Evolutionary conservation across 1,140 invertebrate genomes (phyloP).

Genomic region (Triops cancriformis): DNA sequence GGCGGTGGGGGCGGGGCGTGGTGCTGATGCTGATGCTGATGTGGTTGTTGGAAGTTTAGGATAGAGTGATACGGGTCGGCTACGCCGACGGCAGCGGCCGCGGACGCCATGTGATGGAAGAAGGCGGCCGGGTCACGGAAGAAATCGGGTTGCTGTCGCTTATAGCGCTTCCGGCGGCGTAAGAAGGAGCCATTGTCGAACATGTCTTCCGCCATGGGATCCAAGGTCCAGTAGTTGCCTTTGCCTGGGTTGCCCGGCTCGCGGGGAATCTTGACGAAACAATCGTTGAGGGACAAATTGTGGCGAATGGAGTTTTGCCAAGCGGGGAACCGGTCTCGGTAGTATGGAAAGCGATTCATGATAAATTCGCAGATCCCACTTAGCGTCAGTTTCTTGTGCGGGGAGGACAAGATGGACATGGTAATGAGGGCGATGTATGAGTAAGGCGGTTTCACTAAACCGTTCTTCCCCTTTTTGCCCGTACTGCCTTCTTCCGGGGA

Average conservation of each 20-base stretch:
- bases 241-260: constrained; percentile 98
- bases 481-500: constrained; percentile 1
- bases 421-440: constrained; percentile 97
- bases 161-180: constrained; percentile 87
- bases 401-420: constrained; percentile 96
- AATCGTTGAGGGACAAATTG: constrained; percentile 96
- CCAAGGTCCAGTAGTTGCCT: constrained; percentile 98
- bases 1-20: constrained; percentile 27
- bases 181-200: constrained; percentile 98
- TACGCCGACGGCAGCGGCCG: constrained; percentile 34
- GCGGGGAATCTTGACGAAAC: constrained; percentile 96
- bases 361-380: constrained; percentile 99
- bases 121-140: constrained; percentile 42
- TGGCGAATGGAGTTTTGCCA: constrained; percentile 97
- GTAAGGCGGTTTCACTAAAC: constrained; percentile 85
- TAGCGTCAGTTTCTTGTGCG: constrained; percentile 89
- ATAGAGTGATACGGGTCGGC: constrained; percentile 37
- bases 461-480: constrained; percentile 36
- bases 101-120: constrained; percentile 18
- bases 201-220: constrained; percentile 96
- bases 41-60: constrained; percentile 31
- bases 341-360: constrained; percentile 94
- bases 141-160: constrained; percentile 61
- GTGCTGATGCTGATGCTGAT: constrained; percentile 29
- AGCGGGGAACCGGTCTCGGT: constrained; percentile 87